phyloP scores from a whole-genome alignment of 2,113 vertebrate species.

The Dromaius novaehollandiae region DNA sequence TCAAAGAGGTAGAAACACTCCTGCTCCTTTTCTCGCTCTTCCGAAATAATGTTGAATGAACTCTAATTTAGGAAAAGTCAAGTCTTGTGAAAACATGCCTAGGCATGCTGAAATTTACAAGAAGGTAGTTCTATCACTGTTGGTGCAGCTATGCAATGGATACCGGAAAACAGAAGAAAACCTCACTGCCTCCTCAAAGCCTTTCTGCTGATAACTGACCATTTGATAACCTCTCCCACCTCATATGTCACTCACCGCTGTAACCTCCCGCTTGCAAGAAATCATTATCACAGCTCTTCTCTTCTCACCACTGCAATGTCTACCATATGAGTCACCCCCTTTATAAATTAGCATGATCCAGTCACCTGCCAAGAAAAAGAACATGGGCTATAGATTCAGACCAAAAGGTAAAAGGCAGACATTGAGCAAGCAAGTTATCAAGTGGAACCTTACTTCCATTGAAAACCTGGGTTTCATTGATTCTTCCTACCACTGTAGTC shows the following conservation, averaged over 20 bases:
- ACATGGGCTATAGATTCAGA: neutral
- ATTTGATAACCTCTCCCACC: neutral
- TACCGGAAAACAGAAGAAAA: neutral
- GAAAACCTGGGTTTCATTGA: conserved; percentile 82
- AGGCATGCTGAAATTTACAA: neutral
- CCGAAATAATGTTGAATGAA: conserved; percentile 77
- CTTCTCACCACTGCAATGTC: conserved; percentile 79
- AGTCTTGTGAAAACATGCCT: neutral
- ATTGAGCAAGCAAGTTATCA: neutral
- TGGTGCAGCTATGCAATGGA: neutral
- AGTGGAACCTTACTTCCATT: conserved; percentile 85
- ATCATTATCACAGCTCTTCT: conserved; percentile 92
- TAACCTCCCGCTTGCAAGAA: conserved; percentile 81
- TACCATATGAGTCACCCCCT: conserved; percentile 82
- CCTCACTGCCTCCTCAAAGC: neutral
- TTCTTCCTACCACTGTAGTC: conserved; percentile 80
- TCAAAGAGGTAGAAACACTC: conserved; percentile 96
- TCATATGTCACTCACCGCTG: conserved; percentile 74
- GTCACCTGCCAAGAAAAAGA: conserved; percentile 79
- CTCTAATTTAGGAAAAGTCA: conserved; percentile 69
- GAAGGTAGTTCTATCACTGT: neutral
- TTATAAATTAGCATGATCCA: conserved; percentile 93
- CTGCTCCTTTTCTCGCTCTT: conserved; percentile 79
- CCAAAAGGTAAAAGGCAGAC: neutral
- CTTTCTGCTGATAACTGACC: neutral